phyloP scores from a whole-genome alignment of 2,797 vertebrate genomes.

The Acanthurus leucopareius region DNA sequence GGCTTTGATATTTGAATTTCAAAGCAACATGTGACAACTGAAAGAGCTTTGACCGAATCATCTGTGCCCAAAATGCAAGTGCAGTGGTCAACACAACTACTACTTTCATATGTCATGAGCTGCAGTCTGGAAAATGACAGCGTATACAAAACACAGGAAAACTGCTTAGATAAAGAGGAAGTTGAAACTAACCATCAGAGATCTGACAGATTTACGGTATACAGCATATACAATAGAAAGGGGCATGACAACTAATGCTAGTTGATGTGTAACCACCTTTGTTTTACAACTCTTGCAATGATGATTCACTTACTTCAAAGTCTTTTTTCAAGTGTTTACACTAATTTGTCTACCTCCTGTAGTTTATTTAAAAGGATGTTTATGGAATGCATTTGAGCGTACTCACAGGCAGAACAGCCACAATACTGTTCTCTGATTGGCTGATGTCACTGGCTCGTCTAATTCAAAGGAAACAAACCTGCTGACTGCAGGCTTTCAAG shows the following conservation, averaged over 20 bases:
- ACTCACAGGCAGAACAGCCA: neutral
- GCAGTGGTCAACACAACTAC: constrained; percentile 57
- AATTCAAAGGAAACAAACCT: constrained; percentile 55
- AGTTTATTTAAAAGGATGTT: constrained; percentile 55
- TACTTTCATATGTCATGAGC: constrained; percentile 61
- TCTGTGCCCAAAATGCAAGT: constrained; percentile 68
- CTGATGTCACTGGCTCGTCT: constrained; percentile 24
- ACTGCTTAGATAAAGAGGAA: constrained; percentile 69
- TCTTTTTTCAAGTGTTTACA: constrained; percentile 50
- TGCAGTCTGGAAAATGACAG: constrained; percentile 70
- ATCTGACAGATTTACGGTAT: constrained; percentile 49
- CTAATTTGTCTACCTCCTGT: constrained; percentile 52
- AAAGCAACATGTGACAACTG: constrained; percentile 55
- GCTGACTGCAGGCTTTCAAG: constrained; percentile 48
- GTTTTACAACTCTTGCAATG: constrained; percentile 25
- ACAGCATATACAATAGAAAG: constrained; percentile 29
- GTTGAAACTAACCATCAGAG: constrained; percentile 44
- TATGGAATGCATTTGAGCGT: constrained; percentile 34
- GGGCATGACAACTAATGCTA: constrained; percentile 8
- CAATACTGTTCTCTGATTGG: constrained; percentile 17
- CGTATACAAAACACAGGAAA: constrained; percentile 65
- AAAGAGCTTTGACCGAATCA: constrained; percentile 53
- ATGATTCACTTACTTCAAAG: constrained; percentile 60
- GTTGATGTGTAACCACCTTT: constrained; percentile 37
- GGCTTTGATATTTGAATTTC: constrained; percentile 64